Evolutionary conservation across 2,888 invertebrate genomes (phyloP).

Genomic region (Drosophila maculinotata): DNA sequence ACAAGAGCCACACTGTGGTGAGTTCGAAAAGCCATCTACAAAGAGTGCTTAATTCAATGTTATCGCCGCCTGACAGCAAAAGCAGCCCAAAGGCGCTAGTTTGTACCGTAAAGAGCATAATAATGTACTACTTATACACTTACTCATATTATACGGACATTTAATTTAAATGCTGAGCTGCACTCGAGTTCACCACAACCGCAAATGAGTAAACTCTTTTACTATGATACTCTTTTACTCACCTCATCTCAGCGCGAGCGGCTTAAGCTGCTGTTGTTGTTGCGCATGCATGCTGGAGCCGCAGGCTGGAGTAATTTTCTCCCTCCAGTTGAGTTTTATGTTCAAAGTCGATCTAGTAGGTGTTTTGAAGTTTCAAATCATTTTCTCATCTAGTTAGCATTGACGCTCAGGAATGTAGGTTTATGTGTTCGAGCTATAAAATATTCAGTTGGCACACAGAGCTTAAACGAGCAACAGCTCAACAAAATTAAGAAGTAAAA

Average conservation of each 20-base stretch:
- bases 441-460: background rate
- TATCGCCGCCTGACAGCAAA: constrained; percentile 26
- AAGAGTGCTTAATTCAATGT: constrained; percentile 27
- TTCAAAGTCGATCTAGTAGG: background rate
- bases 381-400: constrained; percentile 15
- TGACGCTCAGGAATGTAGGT: background rate
- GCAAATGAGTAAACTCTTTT: background rate
- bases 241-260: constrained; percentile 2
- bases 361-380: background rate
- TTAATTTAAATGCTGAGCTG: background rate
- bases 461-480: constrained; percentile 4
- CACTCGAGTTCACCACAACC: background rate
- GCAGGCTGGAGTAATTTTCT: background rate
- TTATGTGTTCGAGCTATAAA: too few species aligned
- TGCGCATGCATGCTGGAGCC: constrained; percentile 4
- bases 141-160: background rate
- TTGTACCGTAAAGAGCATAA: background rate
- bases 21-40: constrained; percentile 37
- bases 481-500: too few species aligned
- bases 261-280: constrained; percentile 3
- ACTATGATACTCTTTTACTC: background rate
- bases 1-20: constrained; percentile 28
- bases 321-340: background rate
- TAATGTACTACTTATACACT: background rate
- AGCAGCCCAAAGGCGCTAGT: background rate